Percentiles rank a stretch among this genome's conserved stretches.
Conservation (phyloP, 2,888 invertebrate species). For the Tipula lateralis region DNA sequence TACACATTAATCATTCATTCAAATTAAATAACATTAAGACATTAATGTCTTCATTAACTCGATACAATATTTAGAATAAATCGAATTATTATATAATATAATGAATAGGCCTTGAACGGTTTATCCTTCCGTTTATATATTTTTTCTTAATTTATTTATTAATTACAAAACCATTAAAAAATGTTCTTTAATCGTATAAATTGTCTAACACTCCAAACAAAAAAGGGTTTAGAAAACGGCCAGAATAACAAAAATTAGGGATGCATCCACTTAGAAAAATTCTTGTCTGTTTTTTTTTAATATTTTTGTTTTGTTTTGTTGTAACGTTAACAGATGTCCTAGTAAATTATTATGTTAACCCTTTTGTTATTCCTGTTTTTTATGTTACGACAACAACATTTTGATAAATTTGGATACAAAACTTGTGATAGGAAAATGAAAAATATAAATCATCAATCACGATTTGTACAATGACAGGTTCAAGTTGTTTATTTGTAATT, state of each 20-base stretch:
- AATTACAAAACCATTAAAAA: background rate
- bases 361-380: conserved; percentile 19
- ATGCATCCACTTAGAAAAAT: conserved; percentile 4
- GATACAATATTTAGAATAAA: background rate
- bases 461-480: conserved; percentile 19
- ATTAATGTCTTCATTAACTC: background rate
- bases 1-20: background rate
- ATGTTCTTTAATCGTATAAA: background rate
- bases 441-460: conserved; percentile 19
- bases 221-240: background rate
- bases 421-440: background rate
- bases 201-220: background rate
- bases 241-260: background rate
- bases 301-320: background rate
- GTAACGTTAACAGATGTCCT: conserved; percentile 5
- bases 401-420: conserved; percentile 19
- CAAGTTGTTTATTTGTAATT: conserved; percentile 24
- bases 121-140: background rate
- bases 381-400: conserved; percentile 6
- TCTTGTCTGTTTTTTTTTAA: background rate
- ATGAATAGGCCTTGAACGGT: background rate
- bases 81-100: background rate
- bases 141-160: background rate
- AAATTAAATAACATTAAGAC: background rate
- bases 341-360: conserved; percentile 19